These are phyloP conservation scores for Myiotriccus ornatus DNA, from an alignment of 2,797 vertebrate genomes.

Conservation along the genomic window DNA sequence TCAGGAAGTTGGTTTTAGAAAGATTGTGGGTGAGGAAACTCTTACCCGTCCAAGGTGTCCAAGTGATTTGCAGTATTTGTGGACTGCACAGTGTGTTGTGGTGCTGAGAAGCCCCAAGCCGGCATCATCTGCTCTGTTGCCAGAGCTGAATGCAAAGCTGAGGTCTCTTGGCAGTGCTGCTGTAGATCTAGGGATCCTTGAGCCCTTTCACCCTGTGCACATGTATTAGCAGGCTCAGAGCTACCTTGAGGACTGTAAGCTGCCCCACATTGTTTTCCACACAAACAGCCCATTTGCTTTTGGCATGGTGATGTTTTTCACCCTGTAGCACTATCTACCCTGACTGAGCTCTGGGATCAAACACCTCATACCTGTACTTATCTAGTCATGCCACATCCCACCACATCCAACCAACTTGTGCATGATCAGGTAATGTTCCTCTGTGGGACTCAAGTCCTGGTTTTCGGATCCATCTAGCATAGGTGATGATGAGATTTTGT, in stretches of 20 bases:
- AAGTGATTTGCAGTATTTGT: not conserved
- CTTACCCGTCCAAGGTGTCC: not conserved
- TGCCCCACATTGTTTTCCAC: accelerated
- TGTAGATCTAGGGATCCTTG: not conserved
- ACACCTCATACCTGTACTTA: too few relatives aligned
- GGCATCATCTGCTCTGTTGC: accelerated
- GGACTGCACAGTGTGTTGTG: not conserved
- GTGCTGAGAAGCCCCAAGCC: not conserved
- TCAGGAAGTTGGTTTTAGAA: slow-evolving; percentile 29
- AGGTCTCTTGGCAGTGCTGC: not conserved
- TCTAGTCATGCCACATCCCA: too few relatives aligned
- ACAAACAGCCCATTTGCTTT: not conserved
- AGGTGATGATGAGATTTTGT: not conserved
- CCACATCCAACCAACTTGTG: not conserved
- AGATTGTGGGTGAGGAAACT: not conserved
- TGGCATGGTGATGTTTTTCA: not conserved
- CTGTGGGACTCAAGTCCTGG: not conserved
- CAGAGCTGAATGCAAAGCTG: not conserved
- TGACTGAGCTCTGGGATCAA: not conserved
- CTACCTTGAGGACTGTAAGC: accelerated
- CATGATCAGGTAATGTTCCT: not conserved
- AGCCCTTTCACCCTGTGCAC: not conserved
- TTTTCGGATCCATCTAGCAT: not conserved
- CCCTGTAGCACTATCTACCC: not conserved
- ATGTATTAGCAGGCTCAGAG: not conserved